Evolutionary conservation across 2,888 invertebrate species (phyloP), one percentile per base, ranked within the genome.

Genomic region (Platerodrilus igneus): DNA sequence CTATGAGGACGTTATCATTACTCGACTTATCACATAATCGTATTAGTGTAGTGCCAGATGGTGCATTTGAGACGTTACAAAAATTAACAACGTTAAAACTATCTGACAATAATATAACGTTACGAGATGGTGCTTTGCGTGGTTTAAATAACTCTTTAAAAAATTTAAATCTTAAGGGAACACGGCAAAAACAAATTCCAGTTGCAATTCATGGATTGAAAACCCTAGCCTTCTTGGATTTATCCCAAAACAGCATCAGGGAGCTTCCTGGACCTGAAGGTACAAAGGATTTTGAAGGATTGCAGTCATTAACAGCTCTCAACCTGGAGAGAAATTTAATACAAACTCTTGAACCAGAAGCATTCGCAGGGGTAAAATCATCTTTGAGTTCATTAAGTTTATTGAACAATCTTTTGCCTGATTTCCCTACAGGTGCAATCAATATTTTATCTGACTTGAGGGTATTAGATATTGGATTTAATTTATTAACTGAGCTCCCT

Each of bases 401-500:
- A 44, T 72, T 93, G 21, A 93, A 93, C 66, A 93, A 93, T 70
- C 74, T 92, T 37, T 73, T 93, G 38, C 80, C 89, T 1, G 88
- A 89, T 62, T 92, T 91, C 64, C 93, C 93, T 1, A 83, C 82
- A 1, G 79, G 76, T 26, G 90, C 92, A 4, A 78, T 93, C 55
- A 79, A 79, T 49, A 77, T 79, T 15, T 71, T 93, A 33, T 78
- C 77, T 35, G 90, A 91, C 66, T 72, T 93, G 37, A 77, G 90
- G 65, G 92, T 93, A 6, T 71, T 93, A 50, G 93, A 93, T 64
- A 87, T 93, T 50, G 93, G 93, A 30, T 93, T 93, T 67, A 93
- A 93, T 73, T 75, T 91, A 51, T 70, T 93, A 47, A 87, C 87
- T 27, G 81, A 83, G 55, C 68, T 93, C 51, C 91, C 92, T 6